Evolutionary conservation across 2,113 vertebrate genomes (phyloP).

Genomic region (Dromas ardeola): DNA sequence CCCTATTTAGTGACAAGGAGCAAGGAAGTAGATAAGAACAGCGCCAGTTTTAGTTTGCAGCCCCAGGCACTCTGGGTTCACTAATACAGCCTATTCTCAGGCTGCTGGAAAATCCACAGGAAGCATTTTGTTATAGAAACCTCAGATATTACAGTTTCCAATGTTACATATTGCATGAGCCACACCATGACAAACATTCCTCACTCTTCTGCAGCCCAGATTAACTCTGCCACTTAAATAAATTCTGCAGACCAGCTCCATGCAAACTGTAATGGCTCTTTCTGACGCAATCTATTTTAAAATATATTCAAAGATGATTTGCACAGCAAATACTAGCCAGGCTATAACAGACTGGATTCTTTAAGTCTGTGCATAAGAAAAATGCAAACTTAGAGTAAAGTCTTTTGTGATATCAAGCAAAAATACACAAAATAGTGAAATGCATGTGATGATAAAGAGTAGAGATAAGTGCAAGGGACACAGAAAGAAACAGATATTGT

Average conservation of each 20-base stretch:
- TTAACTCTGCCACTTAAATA: background rate
- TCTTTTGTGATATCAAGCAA: background rate
- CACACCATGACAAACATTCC: background rate
- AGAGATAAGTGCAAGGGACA: background rate
- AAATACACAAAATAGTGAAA: constrained; percentile 17
- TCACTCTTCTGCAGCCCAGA: background rate
- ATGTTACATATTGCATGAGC: background rate
- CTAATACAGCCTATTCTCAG: background rate
- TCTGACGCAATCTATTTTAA: background rate
- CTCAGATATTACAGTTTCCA: background rate
- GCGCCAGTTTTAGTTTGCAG: background rate
- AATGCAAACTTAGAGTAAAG: background rate
- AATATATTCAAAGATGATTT: background rate
- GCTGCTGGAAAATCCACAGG: background rate
- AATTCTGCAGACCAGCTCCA: background rate
- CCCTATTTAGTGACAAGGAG: background rate
- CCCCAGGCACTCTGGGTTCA: background rate
- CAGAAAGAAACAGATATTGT: background rate
- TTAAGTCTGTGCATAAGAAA: background rate
- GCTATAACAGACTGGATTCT: background rate
- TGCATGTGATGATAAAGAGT: background rate
- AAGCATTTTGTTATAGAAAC: background rate
- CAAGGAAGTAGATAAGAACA: background rate
- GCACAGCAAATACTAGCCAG: background rate
- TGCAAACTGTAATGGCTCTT: background rate